phyloP scores from a whole-genome alignment of 1,140 invertebrate species.

The Drosophila orena region DNA sequence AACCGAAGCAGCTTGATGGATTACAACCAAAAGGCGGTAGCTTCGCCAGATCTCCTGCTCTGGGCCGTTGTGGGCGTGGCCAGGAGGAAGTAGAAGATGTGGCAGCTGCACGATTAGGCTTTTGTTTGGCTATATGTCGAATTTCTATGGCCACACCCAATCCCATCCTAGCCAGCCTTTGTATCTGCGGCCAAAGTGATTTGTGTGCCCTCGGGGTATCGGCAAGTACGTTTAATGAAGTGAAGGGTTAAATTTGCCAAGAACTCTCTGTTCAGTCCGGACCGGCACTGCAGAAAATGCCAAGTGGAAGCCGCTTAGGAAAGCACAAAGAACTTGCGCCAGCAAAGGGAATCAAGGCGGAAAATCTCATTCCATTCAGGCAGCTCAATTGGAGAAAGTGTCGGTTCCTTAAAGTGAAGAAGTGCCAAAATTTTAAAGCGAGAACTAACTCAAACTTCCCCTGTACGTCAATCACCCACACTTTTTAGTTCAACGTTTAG shows the following conservation, averaged over 20 bases:
- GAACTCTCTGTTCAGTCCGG: constrained; percentile 20
- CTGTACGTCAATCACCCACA: no score
- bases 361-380: constrained; percentile 25
- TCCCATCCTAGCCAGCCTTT: constrained; percentile 49
- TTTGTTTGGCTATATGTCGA: constrained; percentile 81
- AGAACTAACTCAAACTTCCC: neutral
- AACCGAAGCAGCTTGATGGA: constrained; percentile 71
- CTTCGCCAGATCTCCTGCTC: constrained; percentile 18
- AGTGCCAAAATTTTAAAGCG: constrained; percentile 4
- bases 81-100: neutral
- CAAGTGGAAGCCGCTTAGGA: constrained; percentile 59
- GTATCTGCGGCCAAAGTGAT: constrained; percentile 76
- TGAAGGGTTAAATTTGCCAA: constrained; percentile 77
- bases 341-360: constrained; percentile 31
- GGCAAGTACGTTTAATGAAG: constrained; percentile 81
- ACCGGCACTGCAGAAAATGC: constrained; percentile 22
- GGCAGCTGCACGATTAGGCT: constrained; percentile 79
- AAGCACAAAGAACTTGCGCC: constrained; percentile 24
- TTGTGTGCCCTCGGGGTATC: constrained; percentile 69
- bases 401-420: constrained; percentile 25
- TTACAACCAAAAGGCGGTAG: constrained; percentile 79
- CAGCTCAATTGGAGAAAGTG: constrained; percentile 50
- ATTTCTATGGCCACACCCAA: constrained; percentile 76
- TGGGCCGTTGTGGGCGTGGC: constrained; percentile 46
- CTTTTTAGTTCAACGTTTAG: no score